Conservation (phyloP, 2,888 invertebrate species). For the Drosophila meridionalis region DNA sequence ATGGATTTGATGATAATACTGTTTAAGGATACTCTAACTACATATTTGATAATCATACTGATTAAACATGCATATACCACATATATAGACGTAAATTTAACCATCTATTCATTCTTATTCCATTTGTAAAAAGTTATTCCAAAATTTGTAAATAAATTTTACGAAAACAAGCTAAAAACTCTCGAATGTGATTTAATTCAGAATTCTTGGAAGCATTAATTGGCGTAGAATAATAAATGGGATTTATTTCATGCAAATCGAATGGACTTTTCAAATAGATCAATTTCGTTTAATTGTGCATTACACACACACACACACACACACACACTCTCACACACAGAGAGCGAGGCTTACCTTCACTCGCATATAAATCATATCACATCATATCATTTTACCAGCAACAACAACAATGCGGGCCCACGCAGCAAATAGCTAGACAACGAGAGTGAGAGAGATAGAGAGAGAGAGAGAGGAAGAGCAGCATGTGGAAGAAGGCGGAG, state of each 20-base stretch:
- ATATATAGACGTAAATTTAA: too few species aligned
- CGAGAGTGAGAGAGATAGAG: background rate
- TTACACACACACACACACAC: background rate
- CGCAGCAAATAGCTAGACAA: conserved; percentile 46
- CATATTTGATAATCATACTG: too few species aligned
- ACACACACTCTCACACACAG: background rate
- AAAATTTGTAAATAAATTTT: too few species aligned
- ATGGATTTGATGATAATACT: too few species aligned
- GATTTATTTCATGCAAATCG: conserved; percentile 3
- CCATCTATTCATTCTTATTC: too few species aligned
- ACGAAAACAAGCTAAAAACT: too few species aligned
- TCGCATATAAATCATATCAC: conserved; percentile 31
- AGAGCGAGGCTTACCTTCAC: conserved; percentile 1
- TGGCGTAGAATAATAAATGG: background rate
- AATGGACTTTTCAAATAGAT: conserved; percentile 12
- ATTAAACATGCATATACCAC: too few species aligned
- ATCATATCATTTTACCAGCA: conserved; percentile 53
- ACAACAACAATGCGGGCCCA: conserved; percentile 71
- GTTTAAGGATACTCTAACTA: too few species aligned
- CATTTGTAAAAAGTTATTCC: too few species aligned
- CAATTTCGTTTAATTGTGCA: conserved; percentile 20
- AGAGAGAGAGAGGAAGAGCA: background rate
- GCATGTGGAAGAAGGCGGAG: background rate
- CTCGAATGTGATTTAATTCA: background rate
- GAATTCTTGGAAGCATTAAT: background rate